These are phyloP conservation scores for Heliconius erato DNA, from an alignment of 2,888 invertebrate species.

Conservation along the genomic window DNA sequence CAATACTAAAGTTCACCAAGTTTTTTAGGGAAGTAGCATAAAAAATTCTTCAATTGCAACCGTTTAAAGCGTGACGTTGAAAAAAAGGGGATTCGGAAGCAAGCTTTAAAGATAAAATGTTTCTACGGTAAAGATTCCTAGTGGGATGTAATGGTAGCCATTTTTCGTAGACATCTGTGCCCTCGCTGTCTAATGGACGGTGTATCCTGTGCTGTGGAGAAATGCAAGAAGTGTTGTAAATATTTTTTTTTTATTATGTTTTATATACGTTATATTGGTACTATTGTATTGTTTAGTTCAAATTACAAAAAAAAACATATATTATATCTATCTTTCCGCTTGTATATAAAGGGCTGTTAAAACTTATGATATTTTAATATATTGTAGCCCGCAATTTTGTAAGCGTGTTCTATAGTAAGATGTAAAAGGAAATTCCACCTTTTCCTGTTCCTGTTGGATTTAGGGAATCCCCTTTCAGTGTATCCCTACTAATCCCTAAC, in stretches of 20 bases:
- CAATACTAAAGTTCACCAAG: slow-evolving; percentile 8
- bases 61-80: slow-evolving; percentile 29
- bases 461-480: too few species aligned
- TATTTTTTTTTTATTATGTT: neutral
- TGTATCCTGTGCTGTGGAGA: slow-evolving; percentile 1
- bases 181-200: slow-evolving; percentile 37
- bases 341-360: too few species aligned
- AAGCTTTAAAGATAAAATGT: slow-evolving; percentile 39
- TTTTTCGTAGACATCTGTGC: slow-evolving; percentile 36
- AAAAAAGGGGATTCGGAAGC: slow-evolving; percentile 31
- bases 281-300: neutral
- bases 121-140: slow-evolving; percentile 32
- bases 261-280: neutral
- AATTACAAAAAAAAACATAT: too few species aligned
- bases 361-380: too few species aligned
- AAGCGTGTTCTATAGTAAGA: too few species aligned
- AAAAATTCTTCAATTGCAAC: slow-evolving; percentile 19
- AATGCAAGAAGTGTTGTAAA: slow-evolving; percentile 4
- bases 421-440: too few species aligned
- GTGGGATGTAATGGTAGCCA: slow-evolving; percentile 36
- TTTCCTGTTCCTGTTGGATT: too few species aligned
- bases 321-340: too few species aligned
- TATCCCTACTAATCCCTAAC: too few species aligned
- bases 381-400: too few species aligned
- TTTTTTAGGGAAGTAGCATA: slow-evolving; percentile 1